Conservation (phyloP, 2,797 vertebrate species). For the Typhlichthys subterraneus region DNA sequence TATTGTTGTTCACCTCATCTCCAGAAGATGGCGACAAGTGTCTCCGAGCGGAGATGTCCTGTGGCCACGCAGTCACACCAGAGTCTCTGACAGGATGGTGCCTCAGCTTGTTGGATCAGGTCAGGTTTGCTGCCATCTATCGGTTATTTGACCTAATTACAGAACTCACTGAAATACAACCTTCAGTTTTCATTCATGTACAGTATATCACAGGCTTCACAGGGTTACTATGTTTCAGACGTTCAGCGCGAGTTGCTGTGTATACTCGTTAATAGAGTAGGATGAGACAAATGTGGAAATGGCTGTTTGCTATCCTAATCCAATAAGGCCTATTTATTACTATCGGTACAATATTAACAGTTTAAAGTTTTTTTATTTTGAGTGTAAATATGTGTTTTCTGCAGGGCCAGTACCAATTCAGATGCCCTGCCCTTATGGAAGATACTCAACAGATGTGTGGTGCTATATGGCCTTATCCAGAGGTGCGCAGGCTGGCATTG, state of each 20-base stretch:
- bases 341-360: too few relatives aligned
- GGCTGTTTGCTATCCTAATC: too few relatives aligned
- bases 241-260: too few relatives aligned
- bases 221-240: too few relatives aligned
- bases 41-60: constrained; percentile 72
- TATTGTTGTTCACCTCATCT: constrained; percentile 42
- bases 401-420: constrained; percentile 69
- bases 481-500: constrained; percentile 70
- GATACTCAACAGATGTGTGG: constrained; percentile 41
- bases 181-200: too few relatives aligned
- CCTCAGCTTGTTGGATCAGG: constrained; percentile 74
- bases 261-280: too few relatives aligned
- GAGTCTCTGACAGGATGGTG: constrained; percentile 74
- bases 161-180: too few relatives aligned
- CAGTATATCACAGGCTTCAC: too few relatives aligned
- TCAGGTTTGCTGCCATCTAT: constrained; percentile 13
- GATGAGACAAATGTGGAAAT: too few relatives aligned
- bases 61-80: constrained; percentile 73
- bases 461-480: constrained; percentile 60
- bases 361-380: too few relatives aligned
- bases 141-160: too few relatives aligned
- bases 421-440: constrained; percentile 58
- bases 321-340: too few relatives aligned
- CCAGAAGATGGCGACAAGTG: constrained; percentile 57
- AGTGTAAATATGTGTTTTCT: constrained; percentile 1